A percentile compares a stretch with the other conserved stretches of the same genome.
These are phyloP conservation scores for Odontamblyopus lacepedii DNA, from an alignment of 2,797 vertebrate genomes.

Conservation along the genomic window DNA sequence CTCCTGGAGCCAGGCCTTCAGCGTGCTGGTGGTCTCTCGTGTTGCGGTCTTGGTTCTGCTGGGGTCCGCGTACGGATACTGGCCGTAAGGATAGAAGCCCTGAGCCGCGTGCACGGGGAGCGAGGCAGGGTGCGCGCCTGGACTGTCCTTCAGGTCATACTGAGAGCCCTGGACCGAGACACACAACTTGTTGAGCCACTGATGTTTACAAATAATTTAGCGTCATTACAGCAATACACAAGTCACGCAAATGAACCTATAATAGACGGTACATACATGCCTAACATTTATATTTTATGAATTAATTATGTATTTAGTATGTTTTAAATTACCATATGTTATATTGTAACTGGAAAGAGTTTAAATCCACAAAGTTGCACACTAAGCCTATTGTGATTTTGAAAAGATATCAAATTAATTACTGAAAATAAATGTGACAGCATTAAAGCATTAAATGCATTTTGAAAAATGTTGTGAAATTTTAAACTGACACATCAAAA, in stretches of 20 bases:
- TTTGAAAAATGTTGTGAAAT: not conserved
- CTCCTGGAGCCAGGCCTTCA: slow-evolving; percentile 97
- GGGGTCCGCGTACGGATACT: slow-evolving; percentile 95
- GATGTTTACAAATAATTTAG: not conserved
- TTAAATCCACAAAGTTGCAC: not conserved
- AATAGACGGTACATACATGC: not conserved
- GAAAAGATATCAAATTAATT: not conserved
- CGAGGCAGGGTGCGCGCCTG: slow-evolving; percentile 90
- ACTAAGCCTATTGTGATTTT: not conserved
- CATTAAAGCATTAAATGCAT: not conserved
- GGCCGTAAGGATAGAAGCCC: slow-evolving; percentile 94
- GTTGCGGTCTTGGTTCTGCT: slow-evolving; percentile 93
- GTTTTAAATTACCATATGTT: not conserved
- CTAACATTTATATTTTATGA: not conserved
- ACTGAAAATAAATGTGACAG: not conserved
- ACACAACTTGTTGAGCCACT: slow-evolving; percentile 54
- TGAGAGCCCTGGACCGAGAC: slow-evolving; percentile 85
- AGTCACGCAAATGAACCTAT: not conserved
- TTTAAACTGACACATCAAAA: not conserved
- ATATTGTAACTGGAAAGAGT: not conserved
- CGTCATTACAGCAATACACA: not conserved
- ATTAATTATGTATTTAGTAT: not conserved
- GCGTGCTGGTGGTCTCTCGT: slow-evolving; percentile 92
- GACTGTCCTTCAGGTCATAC: slow-evolving; percentile 96
- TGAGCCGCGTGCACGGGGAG: slow-evolving; percentile 92